Percentiles rank a stretch among this genome's conserved stretches.
phyloP scores from a whole-genome alignment of 2,888 invertebrate species.

The Drosophila putrida region DNA sequence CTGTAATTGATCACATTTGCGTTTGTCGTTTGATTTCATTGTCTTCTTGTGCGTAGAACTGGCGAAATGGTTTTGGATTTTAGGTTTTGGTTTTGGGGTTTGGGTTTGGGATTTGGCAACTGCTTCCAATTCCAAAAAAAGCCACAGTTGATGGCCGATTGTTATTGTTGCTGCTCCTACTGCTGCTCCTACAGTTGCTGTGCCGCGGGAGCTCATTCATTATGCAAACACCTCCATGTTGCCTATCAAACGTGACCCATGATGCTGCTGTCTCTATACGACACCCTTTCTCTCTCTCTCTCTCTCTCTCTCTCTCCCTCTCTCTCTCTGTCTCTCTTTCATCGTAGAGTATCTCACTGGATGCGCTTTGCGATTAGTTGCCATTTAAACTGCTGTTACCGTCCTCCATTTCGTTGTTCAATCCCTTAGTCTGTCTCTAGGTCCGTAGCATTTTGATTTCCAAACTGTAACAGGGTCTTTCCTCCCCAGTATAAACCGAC shows the following conservation, averaged over 20 bases:
- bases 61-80: slow-evolving; percentile 10
- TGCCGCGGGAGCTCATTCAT: slow-evolving; percentile 65
- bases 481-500: slow-evolving; percentile 33
- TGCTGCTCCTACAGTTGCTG: slow-evolving; percentile 28
- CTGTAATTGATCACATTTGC: slow-evolving; percentile 77
- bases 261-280: neutral
- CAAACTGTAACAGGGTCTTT: slow-evolving; percentile 75
- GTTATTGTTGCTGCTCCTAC: slow-evolving; percentile 40
- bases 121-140: slow-evolving; percentile 41
- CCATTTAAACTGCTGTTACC: slow-evolving; percentile 78
- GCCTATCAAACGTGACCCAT: slow-evolving; percentile 42
- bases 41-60: slow-evolving; percentile 54
- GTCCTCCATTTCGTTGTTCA: slow-evolving; percentile 8
- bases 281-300: neutral
- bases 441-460: slow-evolving; percentile 75
- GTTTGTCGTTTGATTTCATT: slow-evolving; percentile 77
- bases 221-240: slow-evolving; percentile 77
- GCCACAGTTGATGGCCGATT: slow-evolving; percentile 61
- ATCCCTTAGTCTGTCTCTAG: slow-evolving; percentile 30
- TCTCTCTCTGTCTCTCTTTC: neutral
- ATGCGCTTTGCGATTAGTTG: slow-evolving; percentile 75
- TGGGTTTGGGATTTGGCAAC: neutral
- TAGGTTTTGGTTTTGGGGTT: neutral
- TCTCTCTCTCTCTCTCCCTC: neutral
- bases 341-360: neutral